Conservation (phyloP, 2,888 invertebrate species). For the Gari tellinella region DNA sequence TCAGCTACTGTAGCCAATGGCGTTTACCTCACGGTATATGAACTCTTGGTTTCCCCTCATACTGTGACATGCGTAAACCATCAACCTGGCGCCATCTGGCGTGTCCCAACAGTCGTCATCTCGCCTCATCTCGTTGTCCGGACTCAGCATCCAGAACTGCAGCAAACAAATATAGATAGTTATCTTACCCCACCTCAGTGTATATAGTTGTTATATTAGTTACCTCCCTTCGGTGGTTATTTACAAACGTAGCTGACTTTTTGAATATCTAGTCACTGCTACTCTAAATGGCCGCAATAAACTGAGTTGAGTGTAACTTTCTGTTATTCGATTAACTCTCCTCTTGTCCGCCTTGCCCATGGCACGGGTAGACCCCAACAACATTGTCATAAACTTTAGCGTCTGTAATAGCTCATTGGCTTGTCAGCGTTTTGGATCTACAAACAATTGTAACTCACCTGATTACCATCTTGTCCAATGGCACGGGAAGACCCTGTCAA, state of each 20-base stretch:
- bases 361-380: conserved; percentile 97
- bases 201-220: no score
- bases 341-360: conserved; percentile 99
- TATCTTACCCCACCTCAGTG: no score
- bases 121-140: conserved; percentile 77
- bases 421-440: conserved; percentile 45
- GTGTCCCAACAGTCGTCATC: conserved; percentile 81
- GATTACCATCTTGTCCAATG: conserved; percentile 99
- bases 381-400: conserved; percentile 97
- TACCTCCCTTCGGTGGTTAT: no score
- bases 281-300: no score
- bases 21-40: conserved; percentile 80
- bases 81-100: conserved; percentile 76
- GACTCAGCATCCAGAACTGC: conserved; percentile 79
- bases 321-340: no score
- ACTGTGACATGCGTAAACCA: conserved; percentile 84
- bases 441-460: no score
- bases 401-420: conserved; percentile 88
- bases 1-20: no score
- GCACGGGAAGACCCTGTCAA: conserved; percentile 97
- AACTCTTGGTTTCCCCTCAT: conserved; percentile 85
- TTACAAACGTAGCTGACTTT: no score
- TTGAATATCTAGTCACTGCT: no score
- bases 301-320: no score
- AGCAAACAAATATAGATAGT: no score